Evolutionary conservation across 2,888 invertebrate genomes (phyloP), one percentile per base, ranked within the genome.

Genomic region (Eugnorisma glareosa): DNA sequence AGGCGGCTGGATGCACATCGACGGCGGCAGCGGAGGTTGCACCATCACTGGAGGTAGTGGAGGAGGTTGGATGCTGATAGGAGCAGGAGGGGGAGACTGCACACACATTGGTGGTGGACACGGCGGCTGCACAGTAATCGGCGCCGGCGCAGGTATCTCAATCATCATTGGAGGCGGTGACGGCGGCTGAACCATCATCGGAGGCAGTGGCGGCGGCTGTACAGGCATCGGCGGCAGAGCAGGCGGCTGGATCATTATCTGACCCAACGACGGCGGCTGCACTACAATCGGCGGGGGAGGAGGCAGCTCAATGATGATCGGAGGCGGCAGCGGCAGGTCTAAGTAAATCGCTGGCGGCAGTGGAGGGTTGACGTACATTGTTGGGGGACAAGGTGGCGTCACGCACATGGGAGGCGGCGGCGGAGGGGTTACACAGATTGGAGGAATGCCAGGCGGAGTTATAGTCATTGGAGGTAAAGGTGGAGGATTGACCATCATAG

Each of bases 171-270:
- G 93, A 3, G 94, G 94, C 13, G 92, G 92, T 0, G 88, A 75
- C 10, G 95, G 95, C 10, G 94, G 94, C 82, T 95, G 95, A n/a
- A 96, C 92, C 91, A 93, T 93, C 88, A 96, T 92, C 0, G 96
- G 95, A 2, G 94, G 93, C 15, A 91, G 87, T 5, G 94, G 91
- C 0, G 96, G 96, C 6, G 95, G 92, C 78, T 96, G 95, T 21
- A 96, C 94, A 1, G 94, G 92, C 89, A 96, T 90, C 3, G 95
- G 94, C 1, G 96, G 94, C 54, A 94, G 77, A n/a, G 94, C 91
- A 7, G 96, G 96, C 21, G 95, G 94, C 81, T 95, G 95, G 35
- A 96, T 91, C 92, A 93, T 90, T 75, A 96, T 89, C 75, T 93
- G 94, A 0, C 94, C 94, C 40, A 95, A 73, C 57, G 95, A 92